phyloP scores from a whole-genome alignment of 2,113 vertebrate genomes.

The Triplophysa siluroides region DNA sequence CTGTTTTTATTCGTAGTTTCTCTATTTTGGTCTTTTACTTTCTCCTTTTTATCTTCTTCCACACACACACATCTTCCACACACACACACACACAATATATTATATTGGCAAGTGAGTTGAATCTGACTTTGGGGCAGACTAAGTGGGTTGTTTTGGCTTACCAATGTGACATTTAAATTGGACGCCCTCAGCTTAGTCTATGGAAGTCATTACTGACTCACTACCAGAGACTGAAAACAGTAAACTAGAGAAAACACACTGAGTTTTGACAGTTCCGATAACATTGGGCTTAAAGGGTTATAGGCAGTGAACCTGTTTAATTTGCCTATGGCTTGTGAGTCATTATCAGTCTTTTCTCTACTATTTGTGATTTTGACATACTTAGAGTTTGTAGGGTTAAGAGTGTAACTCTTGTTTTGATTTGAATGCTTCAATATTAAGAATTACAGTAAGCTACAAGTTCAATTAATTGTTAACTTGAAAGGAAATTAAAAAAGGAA shows the following conservation, averaged over 20 bases:
- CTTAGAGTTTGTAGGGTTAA: too few relatives aligned
- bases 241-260: slow-evolving; percentile 5
- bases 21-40: background rate
- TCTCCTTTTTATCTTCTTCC: background rate
- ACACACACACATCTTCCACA: too few relatives aligned
- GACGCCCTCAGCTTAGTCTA: slow-evolving; percentile 42
- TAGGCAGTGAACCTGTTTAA: background rate
- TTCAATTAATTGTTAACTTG: too few relatives aligned
- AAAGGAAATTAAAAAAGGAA: too few relatives aligned
- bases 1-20: slow-evolving; percentile 29
- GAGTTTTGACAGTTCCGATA: slow-evolving; percentile 11
- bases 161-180: slow-evolving; percentile 38
- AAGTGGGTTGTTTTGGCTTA: slow-evolving; percentile 47
- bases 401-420: too few relatives aligned
- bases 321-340: background rate
- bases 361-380: background rate
- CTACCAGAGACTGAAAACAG: slow-evolving; percentile 15
- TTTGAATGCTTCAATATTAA: too few relatives aligned
- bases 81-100: background rate
- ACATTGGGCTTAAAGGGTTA: background rate
- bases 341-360: background rate
- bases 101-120: slow-evolving; percentile 38
- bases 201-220: slow-evolving; percentile 32
- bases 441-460: too few relatives aligned
- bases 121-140: slow-evolving; percentile 46